Conservation (phyloP, 2,888 invertebrate species). For the Dryomyza anilis region DNA sequence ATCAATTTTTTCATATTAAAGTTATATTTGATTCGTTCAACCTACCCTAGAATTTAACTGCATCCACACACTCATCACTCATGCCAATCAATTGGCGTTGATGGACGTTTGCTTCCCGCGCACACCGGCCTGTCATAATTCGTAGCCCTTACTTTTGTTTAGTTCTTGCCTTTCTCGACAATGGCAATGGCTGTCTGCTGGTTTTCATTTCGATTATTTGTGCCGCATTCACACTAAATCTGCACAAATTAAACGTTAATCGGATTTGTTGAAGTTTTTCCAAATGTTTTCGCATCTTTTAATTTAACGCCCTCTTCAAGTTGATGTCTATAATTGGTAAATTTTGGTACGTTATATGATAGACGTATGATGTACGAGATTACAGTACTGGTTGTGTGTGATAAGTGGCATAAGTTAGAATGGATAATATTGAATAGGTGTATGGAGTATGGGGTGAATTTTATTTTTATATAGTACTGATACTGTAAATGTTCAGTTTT, state of each 20-base stretch:
- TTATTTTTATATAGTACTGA: too few relatives aligned
- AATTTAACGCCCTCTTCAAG: not conserved
- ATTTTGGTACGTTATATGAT: too few relatives aligned
- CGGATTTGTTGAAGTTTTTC: not conserved
- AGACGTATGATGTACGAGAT: too few relatives aligned
- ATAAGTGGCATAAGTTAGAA: too few relatives aligned
- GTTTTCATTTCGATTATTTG: not conserved
- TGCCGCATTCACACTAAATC: not conserved
- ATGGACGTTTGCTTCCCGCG: not conserved
- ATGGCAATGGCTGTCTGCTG: not conserved
- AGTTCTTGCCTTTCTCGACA: not conserved
- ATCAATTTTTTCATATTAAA: too few relatives aligned
- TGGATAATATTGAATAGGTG: too few relatives aligned
- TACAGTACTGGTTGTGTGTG: too few relatives aligned
- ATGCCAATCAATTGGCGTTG: conserved; percentile 14
- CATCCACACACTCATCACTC: conserved; percentile 21
- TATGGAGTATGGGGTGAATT: too few relatives aligned
- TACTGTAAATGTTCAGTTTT: too few relatives aligned
- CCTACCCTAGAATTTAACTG: too few relatives aligned
- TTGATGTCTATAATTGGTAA: not conserved
- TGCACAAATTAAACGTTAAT: not conserved
- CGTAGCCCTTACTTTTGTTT: not conserved
- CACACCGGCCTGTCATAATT: conserved; percentile 3
- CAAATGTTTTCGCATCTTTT: not conserved
- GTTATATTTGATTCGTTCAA: too few relatives aligned